phyloP scores from a whole-genome alignment of 35 echinoderm and acorn worm species.

The Lytechinus pictus region DNA sequence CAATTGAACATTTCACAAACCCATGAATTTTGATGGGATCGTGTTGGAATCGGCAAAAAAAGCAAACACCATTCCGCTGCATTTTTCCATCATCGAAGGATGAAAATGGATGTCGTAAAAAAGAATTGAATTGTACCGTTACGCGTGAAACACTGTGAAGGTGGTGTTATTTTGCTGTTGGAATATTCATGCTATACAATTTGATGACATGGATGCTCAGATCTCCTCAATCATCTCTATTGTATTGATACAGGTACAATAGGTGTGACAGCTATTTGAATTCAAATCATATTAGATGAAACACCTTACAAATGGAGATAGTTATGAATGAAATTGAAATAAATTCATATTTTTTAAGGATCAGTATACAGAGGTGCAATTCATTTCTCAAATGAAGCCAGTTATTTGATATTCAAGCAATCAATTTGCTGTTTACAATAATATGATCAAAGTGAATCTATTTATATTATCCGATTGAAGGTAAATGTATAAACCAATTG shows the following conservation, averaged over 20 bases:
- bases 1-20: background rate
- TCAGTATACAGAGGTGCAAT: background rate
- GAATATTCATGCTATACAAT: background rate
- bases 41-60: background rate
- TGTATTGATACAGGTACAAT: background rate
- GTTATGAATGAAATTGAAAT: background rate
- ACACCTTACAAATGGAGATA: background rate
- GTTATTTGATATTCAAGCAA: background rate
- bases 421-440: background rate
- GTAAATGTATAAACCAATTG: too few relatives aligned
- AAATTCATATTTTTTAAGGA: background rate
- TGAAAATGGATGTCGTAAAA: background rate
- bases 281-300: background rate
- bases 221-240: background rate
- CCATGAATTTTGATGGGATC: background rate
- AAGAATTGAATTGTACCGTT: background rate
- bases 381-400: background rate
- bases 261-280: background rate
- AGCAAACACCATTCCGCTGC: background rate
- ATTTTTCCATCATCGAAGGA: background rate
- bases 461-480: too few relatives aligned
- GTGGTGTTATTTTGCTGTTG: background rate
- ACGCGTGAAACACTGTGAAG: background rate
- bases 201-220: background rate
- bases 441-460: too few relatives aligned